Evolutionary conservation across 1,140 invertebrate genomes (phyloP), one percentile per base, ranked within the genome.

Genomic region (Leptinotarsa undecemlineata): DNA sequence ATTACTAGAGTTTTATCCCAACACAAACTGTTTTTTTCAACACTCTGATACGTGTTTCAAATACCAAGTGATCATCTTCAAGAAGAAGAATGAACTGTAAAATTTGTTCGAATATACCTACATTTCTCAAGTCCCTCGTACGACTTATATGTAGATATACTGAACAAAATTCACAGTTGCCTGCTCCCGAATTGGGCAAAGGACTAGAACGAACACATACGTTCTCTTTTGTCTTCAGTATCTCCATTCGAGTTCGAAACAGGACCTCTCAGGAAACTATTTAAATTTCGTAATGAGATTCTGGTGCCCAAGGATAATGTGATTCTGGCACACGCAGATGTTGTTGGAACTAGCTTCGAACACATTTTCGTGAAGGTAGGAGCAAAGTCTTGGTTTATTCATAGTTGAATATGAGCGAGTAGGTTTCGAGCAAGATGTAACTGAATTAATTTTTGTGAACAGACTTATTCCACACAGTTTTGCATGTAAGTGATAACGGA

Each of bases 271-370:
- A 20, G 67, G 67, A 68, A 68, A 68, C 67, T 68, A 68, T 68
- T 68, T 48, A 68, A 68, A 68, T 68, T 68, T 68, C 42, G 26
- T 68, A 68, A 68, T 51, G 67, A 68, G 33, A 68, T 68, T 68
- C 67, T 68, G 42, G 17, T 5, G 67, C 67, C 42, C 47, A 47
- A 47, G 67, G 67, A 68, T 68, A 68, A 68, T 68, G 51, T 68
- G n/a, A 68, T 68, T 68, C 19, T 68, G 67, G 67, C 67, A 48
- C n/a, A 48, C n/a, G 17, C 67, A 68, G 67, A 68, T 68, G 67
- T 68, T 68, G 47, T 68, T 68, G 48, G 17, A 42, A n/a, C 4
- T 47, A 47, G 67, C 67, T 68, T 48, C 21, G 42, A 68, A 48
- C 67, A 48, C 13, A 67, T 68, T 68, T 68, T 48, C 67, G n/a